Percentiles rank a stretch among this genome's conserved stretches.
phyloP scores from a whole-genome alignment of 2,797 vertebrate genomes.

The Podarcis lilfordi region DNA sequence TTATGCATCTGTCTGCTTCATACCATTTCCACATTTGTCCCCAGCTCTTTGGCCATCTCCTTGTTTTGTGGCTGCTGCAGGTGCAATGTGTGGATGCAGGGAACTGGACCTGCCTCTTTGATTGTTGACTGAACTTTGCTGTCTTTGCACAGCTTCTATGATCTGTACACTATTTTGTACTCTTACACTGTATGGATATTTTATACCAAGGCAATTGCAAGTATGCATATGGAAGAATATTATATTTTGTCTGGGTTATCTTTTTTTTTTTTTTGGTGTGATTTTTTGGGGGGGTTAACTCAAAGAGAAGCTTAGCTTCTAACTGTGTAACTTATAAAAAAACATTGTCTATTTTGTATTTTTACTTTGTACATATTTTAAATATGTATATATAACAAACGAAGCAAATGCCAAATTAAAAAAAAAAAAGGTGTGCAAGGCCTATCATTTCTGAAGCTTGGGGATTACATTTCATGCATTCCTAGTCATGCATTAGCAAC shows the following conservation, averaged over 20 bases:
- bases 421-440: slow-evolving; percentile 69
- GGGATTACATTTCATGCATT: neutral
- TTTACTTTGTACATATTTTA: slow-evolving; percentile 86
- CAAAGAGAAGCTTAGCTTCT: slow-evolving; percentile 82
- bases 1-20: slow-evolving; percentile 43
- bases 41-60: neutral
- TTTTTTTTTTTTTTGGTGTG: slow-evolving; percentile 60
- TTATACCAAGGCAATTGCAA: slow-evolving; percentile 90
- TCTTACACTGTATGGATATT: slow-evolving; percentile 92
- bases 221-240: slow-evolving; percentile 65
- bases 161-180: slow-evolving; percentile 96
- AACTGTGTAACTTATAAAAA: slow-evolving; percentile 95
- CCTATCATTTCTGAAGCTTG: neutral
- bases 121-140: slow-evolving; percentile 82
- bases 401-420: slow-evolving; percentile 77
- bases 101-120: slow-evolving; percentile 76
- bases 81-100: slow-evolving; percentile 60
- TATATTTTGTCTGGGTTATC: slow-evolving; percentile 64
- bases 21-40: neutral
- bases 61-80: slow-evolving; percentile 25
- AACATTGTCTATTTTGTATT: slow-evolving; percentile 85
- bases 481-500: neutral
- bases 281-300: slow-evolving; percentile 71
- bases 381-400: slow-evolving; percentile 88
- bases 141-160: slow-evolving; percentile 91